Base-by-base conservation (phyloP, 2,797 vertebrate species). In the Betta splendens region DNA sequence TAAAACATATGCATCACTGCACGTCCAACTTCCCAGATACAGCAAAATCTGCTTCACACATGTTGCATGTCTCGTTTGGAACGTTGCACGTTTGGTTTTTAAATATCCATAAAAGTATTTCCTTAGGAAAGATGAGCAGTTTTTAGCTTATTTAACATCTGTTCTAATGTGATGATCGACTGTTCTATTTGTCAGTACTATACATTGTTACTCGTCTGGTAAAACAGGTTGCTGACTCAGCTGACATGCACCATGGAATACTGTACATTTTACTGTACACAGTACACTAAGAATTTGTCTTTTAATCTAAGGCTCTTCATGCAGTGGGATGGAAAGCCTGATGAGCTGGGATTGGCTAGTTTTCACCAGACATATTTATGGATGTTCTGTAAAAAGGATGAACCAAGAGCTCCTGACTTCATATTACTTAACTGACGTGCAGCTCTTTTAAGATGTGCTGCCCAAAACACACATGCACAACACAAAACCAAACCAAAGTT, bases 391-490 rank as follows among this genome's bases (percentile, higher is more conserved):
- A 58, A 75, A 75, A 75, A 52, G 5, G 45, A 71, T 37, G 59
- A 13, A 64, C 56, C 21, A 61, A 23, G 66, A 74, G 61, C 79
- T 66, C 64, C 65, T 63, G 74, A 80, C 71, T 75, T 50, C 23
- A 18, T 47, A 53, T 69, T 75, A 72, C 52, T 54, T 75, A 58
- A 80, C 79, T 76, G 86, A 86, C 90, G 88, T 88, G 87, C 89
- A 90, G 84, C 86, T 87, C 80, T 82, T 75, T 72, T 74, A 83
- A 80, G 86, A 89, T 81, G 86, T 79, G 85, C 81, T 85, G 85
- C 79, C 83, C 70, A 80, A 83, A 90, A 91, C 83, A 91, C 86
- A 87, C 89, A 91, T 85, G 84, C 90, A 91, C 84, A 91, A 90
- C 86, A 89, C 80, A 89, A 89, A 88, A 81, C 63, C 85, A 89